A percentile compares a stretch with the other conserved stretches of the same genome.
phyloP scores from a whole-genome alignment of 2,888 invertebrate genomes.

The Stenolophus ochropezus region DNA sequence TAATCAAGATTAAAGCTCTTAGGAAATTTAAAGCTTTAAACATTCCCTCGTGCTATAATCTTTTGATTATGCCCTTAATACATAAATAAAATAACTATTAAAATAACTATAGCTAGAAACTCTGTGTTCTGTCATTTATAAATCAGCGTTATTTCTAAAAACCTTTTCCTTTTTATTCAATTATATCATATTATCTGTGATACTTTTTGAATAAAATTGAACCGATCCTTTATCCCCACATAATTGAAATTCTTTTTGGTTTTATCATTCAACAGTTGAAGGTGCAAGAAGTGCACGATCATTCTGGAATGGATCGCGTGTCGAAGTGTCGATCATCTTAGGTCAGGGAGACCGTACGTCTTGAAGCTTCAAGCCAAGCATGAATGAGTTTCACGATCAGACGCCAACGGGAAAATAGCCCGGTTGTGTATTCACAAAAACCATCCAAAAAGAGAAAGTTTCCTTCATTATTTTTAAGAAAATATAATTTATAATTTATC shows the following conservation, averaged over 20 bases:
- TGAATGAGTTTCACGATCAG: background rate
- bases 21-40: no score
- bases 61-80: no score
- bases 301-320: background rate
- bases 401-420: background rate
- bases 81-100: no score
- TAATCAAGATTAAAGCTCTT: no score
- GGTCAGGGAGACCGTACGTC: background rate
- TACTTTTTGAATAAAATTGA: background rate
- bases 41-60: no score
- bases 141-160: no score
- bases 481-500: no score
- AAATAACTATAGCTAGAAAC: no score
- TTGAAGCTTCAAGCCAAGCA: background rate
- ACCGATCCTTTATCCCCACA: background rate
- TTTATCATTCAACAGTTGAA: background rate
- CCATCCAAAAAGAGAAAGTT: background rate
- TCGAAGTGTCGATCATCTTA: background rate
- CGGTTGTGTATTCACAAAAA: background rate
- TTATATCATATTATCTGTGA: no score
- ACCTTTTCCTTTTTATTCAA: no score
- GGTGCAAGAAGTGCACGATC: background rate
- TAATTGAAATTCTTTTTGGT: background rate
- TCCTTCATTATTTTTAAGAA: no score
- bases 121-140: no score